phyloP scores from a whole-genome alignment of 1,140 invertebrate genomes.

The Leptinotarsa texana region DNA sequence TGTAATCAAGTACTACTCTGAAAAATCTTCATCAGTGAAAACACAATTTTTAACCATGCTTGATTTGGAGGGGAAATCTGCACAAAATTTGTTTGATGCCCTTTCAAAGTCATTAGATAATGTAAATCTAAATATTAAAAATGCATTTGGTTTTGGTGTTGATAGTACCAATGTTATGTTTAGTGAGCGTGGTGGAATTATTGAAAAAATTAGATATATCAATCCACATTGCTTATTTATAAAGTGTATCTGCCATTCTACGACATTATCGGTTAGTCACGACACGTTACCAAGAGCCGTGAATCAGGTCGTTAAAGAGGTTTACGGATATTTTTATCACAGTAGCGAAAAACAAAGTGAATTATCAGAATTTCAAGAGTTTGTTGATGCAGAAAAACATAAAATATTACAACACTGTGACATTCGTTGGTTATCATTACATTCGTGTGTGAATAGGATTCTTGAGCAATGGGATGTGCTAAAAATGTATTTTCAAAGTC shows the following conservation, averaged over 20 bases:
- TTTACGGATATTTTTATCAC: slow-evolving; percentile 20
- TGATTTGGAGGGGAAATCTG: slow-evolving; percentile 23
- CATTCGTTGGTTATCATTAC: slow-evolving; percentile 24
- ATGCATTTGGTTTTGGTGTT: slow-evolving; percentile 40
- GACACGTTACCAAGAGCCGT: neutral
- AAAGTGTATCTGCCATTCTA: slow-evolving; percentile 41
- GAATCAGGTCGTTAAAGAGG: slow-evolving; percentile 7
- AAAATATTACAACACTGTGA: slow-evolving; percentile 22
- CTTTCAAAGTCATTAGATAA: slow-evolving; percentile 18
- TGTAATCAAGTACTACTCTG: slow-evolving; percentile 27
- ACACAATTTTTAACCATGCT: slow-evolving; percentile 28
- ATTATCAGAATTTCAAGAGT: slow-evolving; percentile 26
- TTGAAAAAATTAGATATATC: slow-evolving; percentile 39
- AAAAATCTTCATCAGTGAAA: slow-evolving; percentile 14
- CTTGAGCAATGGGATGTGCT: slow-evolving; percentile 20
- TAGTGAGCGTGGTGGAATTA: slow-evolving; percentile 35
- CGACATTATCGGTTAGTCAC: slow-evolving; percentile 4
- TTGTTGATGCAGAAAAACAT: slow-evolving; percentile 23
- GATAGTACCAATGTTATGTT: slow-evolving; percentile 44
- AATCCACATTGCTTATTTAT: slow-evolving; percentile 43
- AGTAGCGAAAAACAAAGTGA: slow-evolving; percentile 22
- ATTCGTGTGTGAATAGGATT: slow-evolving; percentile 21
- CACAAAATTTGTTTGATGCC: slow-evolving; percentile 27
- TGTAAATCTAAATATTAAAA: slow-evolving; percentile 33
- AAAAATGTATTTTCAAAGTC: slow-evolving; percentile 15